A percentile compares a stretch with the other conserved stretches of the same genome.
Evolutionary conservation across 2,113 vertebrate species (phyloP).

Genomic region (Rhea pennata): DNA sequence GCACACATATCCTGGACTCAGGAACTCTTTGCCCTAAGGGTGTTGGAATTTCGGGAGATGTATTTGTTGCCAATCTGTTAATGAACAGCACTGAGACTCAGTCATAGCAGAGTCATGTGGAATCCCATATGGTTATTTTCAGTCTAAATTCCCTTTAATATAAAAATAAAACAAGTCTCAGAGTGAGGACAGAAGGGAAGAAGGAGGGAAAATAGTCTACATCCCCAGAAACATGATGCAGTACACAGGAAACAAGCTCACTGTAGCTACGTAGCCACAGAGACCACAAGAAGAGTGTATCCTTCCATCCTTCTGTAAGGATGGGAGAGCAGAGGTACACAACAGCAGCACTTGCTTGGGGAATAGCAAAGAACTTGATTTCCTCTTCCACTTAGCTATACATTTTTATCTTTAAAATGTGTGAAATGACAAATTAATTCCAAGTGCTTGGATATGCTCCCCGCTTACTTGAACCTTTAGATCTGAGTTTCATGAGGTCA

Average conservation of each 20-base stretch:
- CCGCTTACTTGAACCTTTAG: neutral
- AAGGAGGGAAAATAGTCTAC: neutral
- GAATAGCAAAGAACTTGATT: neutral
- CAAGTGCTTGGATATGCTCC: neutral
- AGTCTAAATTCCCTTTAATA: neutral
- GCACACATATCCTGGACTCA: neutral
- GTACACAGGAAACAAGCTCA: neutral
- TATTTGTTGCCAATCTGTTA: conserved; percentile 2
- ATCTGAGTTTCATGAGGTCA: neutral
- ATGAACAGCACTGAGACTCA: neutral
- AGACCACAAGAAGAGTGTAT: neutral
- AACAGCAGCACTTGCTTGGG: neutral
- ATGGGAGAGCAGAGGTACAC: neutral
- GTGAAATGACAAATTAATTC: neutral
- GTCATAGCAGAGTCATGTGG: neutral
- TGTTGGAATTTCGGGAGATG: conserved; percentile 7
- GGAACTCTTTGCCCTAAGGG: conserved; percentile 20
- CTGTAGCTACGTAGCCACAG: neutral
- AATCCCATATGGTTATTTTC: conserved; percentile 8
- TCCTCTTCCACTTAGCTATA: neutral
- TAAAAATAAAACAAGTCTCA: neutral
- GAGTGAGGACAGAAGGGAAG: neutral
- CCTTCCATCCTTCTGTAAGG: accelerated
- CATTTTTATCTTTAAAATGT: neutral
- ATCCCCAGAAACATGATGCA: neutral